phyloP scores from a whole-genome alignment of 1,140 invertebrate species.

The Lordiphosa collinella region DNA sequence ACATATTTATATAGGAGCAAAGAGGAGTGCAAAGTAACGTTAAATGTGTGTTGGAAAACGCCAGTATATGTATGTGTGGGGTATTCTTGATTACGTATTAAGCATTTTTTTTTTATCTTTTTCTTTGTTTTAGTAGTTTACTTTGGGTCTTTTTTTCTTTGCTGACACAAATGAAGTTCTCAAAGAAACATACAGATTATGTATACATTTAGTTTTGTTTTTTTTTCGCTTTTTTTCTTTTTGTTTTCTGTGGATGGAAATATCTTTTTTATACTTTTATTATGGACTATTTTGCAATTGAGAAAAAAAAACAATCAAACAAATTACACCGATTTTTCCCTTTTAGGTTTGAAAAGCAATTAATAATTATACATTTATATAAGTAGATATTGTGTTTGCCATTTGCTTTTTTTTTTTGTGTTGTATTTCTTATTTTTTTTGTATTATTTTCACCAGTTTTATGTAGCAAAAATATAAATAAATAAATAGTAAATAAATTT shows the following conservation, averaged over 20 bases:
- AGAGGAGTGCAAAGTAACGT: slow-evolving; percentile 40
- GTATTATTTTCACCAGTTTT: slow-evolving; percentile 16
- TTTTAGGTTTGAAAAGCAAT: slow-evolving; percentile 19
- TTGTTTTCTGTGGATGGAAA: slow-evolving; percentile 38
- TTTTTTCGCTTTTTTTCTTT: slow-evolving; percentile 15
- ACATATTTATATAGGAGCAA: too few species aligned
- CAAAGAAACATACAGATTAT: not conserved
- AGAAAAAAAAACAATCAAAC: slow-evolving; percentile 1
- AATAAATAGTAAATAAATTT: slow-evolving; percentile 5
- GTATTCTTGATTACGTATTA: slow-evolving; percentile 56
- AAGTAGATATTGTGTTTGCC: slow-evolving; percentile 2
- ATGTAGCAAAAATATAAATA: slow-evolving; percentile 9
- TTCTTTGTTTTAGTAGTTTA: slow-evolving; percentile 17
- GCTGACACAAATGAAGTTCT: slow-evolving; percentile 1
- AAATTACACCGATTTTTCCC: slow-evolving; percentile 19
- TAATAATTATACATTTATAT: slow-evolving; percentile 25
- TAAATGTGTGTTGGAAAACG: slow-evolving; percentile 33
- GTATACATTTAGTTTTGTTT: slow-evolving; percentile 18
- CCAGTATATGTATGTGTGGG: slow-evolving; percentile 18
- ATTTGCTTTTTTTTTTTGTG: slow-evolving; percentile 2
- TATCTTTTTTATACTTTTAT: slow-evolving; percentile 1
- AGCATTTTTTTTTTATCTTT: slow-evolving; percentile 26
- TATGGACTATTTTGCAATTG: slow-evolving; percentile 1
- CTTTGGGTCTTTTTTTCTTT: slow-evolving; percentile 28
- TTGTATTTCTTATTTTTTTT: slow-evolving; percentile 24